Percentiles rank a stretch among this genome's conserved stretches.
Evolutionary conservation across 2,113 vertebrate genomes (phyloP).

Genomic region (Tautogolabrus adspersus): DNA sequence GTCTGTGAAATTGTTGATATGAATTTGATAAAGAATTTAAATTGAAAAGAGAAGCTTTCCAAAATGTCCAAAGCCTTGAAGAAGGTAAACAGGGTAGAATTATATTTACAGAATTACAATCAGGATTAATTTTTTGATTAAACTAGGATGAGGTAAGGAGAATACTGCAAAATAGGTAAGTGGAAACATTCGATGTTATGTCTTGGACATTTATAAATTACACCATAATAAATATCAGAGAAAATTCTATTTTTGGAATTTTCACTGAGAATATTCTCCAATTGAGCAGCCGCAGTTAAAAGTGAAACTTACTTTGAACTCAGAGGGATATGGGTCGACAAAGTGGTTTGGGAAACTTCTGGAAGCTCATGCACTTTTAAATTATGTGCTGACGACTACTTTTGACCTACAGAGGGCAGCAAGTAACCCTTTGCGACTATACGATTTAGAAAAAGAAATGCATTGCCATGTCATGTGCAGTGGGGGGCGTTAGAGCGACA

Average conservation of each 20-base stretch:
- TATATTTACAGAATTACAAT: neutral
- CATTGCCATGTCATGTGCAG: neutral
- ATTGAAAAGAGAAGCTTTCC: too few relatives aligned
- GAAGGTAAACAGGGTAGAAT: too few relatives aligned
- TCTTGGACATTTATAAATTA: too few relatives aligned
- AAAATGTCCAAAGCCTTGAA: too few relatives aligned
- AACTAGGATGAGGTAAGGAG: too few relatives aligned
- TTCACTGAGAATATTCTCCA: neutral
- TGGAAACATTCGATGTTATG: too few relatives aligned
- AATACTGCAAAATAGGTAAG: too few relatives aligned
- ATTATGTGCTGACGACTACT: neutral
- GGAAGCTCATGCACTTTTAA: neutral
- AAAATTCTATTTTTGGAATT: too few relatives aligned
- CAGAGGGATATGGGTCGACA: constrained; percentile 19
- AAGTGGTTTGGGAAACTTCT: constrained; percentile 44
- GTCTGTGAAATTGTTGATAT: too few relatives aligned
- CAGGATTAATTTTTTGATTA: too few relatives aligned
- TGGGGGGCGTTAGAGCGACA: constrained; percentile 25
- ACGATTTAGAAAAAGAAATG: neutral
- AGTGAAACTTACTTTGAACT: constrained; percentile 20
- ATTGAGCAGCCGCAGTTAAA: neutral
- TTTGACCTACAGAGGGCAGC: constrained; percentile 50
- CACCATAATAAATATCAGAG: too few relatives aligned
- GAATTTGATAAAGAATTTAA: too few relatives aligned
- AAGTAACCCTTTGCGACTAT: neutral